Conservation (phyloP, 2,888 invertebrate species). For the Eristalis arbustorum region DNA sequence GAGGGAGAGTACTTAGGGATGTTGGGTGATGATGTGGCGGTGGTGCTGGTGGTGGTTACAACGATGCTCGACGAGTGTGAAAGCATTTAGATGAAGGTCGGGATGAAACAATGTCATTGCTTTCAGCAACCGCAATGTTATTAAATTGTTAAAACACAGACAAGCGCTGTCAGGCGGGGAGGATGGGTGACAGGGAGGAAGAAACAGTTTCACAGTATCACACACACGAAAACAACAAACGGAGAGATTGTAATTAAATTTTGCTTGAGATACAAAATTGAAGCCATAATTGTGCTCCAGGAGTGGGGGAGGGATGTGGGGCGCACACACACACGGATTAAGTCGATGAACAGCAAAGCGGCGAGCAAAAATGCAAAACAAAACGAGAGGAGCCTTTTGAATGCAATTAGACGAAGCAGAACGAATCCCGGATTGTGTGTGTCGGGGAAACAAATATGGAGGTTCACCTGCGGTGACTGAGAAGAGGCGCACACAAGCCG, state of each 20-base stretch:
- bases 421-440: background rate
- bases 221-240: conserved; percentile 25
- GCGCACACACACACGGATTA: background rate
- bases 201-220: conserved; percentile 48
- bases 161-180: background rate
- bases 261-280: conserved; percentile 50
- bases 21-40: background rate
- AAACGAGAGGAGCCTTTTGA: background rate
- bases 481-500: background rate
- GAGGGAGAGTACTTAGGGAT: conserved; percentile 13
- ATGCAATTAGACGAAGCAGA: conserved; percentile 24
- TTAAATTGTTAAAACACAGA: conserved; percentile 47
- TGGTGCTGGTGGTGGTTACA: background rate
- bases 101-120: conserved; percentile 65
- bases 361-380: background rate
- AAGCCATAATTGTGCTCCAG: conserved; percentile 38
- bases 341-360: background rate
- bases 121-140: conserved; percentile 59
- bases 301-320: background rate
- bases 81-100: conserved; percentile 65
- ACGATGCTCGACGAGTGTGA: conserved; percentile 38
- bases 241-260: conserved; percentile 55
- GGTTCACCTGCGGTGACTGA: background rate
- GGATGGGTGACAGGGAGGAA: background rate
- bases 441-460: background rate